These are phyloP conservation scores for Portevinia maculata DNA, from an alignment of 2,888 invertebrate species.

Conservation along the genomic window DNA sequence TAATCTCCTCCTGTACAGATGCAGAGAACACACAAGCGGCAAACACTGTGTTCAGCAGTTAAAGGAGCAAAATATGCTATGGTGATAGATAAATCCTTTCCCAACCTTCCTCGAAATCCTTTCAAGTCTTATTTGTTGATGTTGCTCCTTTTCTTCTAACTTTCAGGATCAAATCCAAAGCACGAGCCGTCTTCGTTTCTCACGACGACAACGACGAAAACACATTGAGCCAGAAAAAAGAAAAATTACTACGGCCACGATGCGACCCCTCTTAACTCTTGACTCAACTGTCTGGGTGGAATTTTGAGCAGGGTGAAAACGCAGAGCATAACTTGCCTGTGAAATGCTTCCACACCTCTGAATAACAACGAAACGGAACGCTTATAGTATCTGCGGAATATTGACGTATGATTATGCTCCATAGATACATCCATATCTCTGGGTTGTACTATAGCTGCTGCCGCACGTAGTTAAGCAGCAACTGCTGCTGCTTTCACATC, in stretches of 20 bases:
- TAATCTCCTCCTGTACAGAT: constrained; percentile 69
- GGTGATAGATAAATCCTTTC: constrained; percentile 72
- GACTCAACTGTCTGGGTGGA: constrained; percentile 67
- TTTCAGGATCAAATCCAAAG: constrained; percentile 75
- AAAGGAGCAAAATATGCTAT: constrained; percentile 70
- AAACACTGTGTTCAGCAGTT: constrained; percentile 49
- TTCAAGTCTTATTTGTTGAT: constrained; percentile 55
- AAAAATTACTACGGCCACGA: constrained; percentile 63
- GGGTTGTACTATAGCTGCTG: constrained; percentile 51
- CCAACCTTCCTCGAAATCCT: constrained; percentile 73
- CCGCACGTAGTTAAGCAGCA: constrained; percentile 72
- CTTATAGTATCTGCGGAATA: constrained; percentile 73
- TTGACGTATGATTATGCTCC: constrained; percentile 70
- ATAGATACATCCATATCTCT: constrained; percentile 69
- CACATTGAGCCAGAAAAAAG: constrained; percentile 62
- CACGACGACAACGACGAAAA: constrained; percentile 71
- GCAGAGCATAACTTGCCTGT: constrained; percentile 70
- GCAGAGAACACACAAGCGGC: constrained; percentile 58
- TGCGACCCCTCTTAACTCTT: constrained; percentile 38
- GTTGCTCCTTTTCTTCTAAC: constrained; percentile 66
- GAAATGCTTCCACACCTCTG: constrained; percentile 74
- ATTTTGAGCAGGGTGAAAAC: constrained; percentile 30
- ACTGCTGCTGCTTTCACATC: constrained; percentile 52
- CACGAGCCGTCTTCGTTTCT: constrained; percentile 75
- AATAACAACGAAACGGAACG: constrained; percentile 75